These are phyloP conservation scores for Antigone vipio DNA, from an alignment of 2,113 vertebrate genomes.

Conservation along the genomic window DNA sequence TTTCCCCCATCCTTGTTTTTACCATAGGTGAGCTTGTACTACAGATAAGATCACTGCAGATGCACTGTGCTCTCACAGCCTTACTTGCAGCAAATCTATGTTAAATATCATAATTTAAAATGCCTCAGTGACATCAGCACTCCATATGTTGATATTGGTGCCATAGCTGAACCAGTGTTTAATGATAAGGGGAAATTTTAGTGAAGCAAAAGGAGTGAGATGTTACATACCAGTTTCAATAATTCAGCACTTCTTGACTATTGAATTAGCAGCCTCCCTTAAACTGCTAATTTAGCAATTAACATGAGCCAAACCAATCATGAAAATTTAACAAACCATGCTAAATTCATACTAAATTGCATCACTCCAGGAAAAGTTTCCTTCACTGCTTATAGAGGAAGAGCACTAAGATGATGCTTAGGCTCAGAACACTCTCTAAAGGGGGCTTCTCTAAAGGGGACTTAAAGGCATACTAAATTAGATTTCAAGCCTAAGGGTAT, in stretches of 20 bases:
- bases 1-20: neutral
- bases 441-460: neutral
- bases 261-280: neutral
- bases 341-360: neutral
- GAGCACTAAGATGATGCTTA: neutral
- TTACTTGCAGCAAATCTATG: neutral
- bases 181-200: neutral
- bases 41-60: neutral
- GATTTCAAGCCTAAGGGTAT: neutral
- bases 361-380: neutral
- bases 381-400: neutral
- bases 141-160: neutral
- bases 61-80: neutral
- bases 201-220: neutral
- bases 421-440: neutral
- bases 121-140: neutral
- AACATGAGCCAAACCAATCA: neutral
- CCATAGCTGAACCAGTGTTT: neutral
- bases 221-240: neutral
- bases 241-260: neutral
- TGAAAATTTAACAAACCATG: neutral
- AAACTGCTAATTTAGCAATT: neutral
- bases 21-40: neutral
- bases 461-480: neutral
- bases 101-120: neutral